Evolutionary conservation across 1,140 invertebrate species (phyloP).

Genomic region (Penaeus chinensis): DNA sequence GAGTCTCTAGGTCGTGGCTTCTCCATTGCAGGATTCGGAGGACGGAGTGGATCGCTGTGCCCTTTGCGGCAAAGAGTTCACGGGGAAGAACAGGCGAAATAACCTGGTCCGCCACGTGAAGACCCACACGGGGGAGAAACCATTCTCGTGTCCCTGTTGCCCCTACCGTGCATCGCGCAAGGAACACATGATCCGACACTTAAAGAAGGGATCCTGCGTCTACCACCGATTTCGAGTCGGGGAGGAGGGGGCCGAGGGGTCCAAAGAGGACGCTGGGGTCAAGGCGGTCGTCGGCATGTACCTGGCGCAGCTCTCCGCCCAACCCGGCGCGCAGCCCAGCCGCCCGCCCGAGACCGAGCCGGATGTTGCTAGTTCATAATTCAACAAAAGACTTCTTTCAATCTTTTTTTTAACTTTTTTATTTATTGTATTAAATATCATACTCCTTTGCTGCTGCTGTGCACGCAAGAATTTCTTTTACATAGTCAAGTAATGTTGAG

Average conservation of each 20-base stretch:
- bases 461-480: constrained; percentile 4
- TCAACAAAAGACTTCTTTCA: background rate
- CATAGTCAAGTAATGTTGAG: constrained; percentile 22
- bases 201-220: constrained; percentile 62
- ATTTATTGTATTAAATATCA: constrained; percentile 2
- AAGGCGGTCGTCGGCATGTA: constrained; percentile 61
- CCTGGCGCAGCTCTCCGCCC: constrained; percentile 52
- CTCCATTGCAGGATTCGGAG: constrained; percentile 60
- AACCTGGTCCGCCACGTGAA: constrained; percentile 62
- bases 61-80: constrained; percentile 64
- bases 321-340: constrained; percentile 23
- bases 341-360: constrained; percentile 48
- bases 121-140: constrained; percentile 62
- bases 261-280: constrained; percentile 57
- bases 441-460: constrained; percentile 21
- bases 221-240: constrained; percentile 60
- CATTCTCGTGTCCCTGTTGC: constrained; percentile 61
- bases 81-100: constrained; percentile 63
- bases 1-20: constrained; percentile 55
- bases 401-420: background rate
- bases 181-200: constrained; percentile 63
- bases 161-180: constrained; percentile 62
- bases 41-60: constrained; percentile 63
- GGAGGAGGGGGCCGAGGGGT: constrained; percentile 33
- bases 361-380: constrained; percentile 46